Percentiles rank a stretch among this genome's conserved stretches.
These are phyloP conservation scores for Dipodomys ordii DNA, from an alignment of 2,113 vertebrate species.

Conservation along the genomic window DNA sequence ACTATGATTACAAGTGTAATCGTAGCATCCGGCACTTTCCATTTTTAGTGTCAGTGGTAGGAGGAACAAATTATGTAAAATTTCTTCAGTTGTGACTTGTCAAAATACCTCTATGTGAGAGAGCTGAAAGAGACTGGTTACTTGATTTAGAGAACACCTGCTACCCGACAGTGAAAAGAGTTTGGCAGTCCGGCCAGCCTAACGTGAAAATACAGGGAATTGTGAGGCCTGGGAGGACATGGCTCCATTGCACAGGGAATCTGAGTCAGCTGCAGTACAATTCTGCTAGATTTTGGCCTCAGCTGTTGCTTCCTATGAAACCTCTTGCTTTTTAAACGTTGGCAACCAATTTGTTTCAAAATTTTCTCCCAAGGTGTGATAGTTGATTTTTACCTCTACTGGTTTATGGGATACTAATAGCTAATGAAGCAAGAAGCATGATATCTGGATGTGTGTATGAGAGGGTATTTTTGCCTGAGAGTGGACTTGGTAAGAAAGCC, in stretches of 20 bases:
- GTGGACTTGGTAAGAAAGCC: background rate
- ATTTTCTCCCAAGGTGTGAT: background rate
- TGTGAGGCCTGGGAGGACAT: background rate
- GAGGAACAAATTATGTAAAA: background rate
- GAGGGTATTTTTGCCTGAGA: background rate
- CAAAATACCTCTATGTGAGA: background rate
- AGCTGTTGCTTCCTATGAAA: background rate
- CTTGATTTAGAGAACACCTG: background rate
- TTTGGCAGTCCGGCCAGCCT: background rate
- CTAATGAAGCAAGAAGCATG: background rate
- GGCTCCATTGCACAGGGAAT: background rate
- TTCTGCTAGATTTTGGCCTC: no score
- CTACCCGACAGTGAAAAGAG: background rate
- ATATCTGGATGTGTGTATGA: background rate
- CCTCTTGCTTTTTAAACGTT: background rate
- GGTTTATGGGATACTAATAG: background rate
- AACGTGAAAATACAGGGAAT: background rate
- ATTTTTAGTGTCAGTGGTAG: background rate
- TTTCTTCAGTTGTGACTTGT: constrained; percentile 14
- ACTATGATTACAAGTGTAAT: no score
- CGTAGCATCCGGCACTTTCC: no score
- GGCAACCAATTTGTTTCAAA: background rate
- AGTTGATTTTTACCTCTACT: background rate
- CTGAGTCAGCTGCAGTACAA: background rate
- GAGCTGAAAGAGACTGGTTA: background rate